Evolutionary conservation across 2,797 vertebrate genomes (phyloP).

Genomic region (Anableps anableps): DNA sequence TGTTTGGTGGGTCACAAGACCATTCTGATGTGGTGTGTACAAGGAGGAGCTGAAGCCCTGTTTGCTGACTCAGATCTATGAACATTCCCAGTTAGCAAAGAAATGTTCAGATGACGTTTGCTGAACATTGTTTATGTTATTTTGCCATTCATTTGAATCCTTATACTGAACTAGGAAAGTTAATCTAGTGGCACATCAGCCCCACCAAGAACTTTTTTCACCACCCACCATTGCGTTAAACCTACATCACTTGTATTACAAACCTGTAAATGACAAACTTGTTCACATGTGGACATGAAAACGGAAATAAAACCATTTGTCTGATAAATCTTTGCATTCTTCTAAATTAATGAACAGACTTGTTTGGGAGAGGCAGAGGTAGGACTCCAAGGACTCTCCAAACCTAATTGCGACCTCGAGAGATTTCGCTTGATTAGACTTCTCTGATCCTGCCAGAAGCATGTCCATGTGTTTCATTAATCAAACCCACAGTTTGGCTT

Average conservation of each 20-base stretch:
- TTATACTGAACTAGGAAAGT: too few relatives aligned
- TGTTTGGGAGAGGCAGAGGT: conserved; percentile 49
- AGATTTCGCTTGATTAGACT: conserved; percentile 71
- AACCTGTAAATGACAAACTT: neutral
- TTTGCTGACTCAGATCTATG: too few relatives aligned
- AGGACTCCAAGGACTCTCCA: conserved; percentile 47
- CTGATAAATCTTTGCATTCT: conserved; percentile 40
- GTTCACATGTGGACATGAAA: conserved; percentile 1
- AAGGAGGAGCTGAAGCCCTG: too few relatives aligned
- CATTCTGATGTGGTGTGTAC: too few relatives aligned
- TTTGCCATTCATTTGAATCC: too few relatives aligned
- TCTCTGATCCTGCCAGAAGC: conserved; percentile 49
- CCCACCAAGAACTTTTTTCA: too few relatives aligned
- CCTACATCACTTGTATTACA: neutral
- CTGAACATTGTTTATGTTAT: too few relatives aligned
- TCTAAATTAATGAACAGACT: conserved; percentile 30
- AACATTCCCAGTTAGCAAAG: too few relatives aligned
- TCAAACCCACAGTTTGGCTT: conserved; percentile 69
- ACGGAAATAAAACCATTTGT: conserved; percentile 21
- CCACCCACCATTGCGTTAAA: too few relatives aligned
- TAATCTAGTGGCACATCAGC: too few relatives aligned
- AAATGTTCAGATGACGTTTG: too few relatives aligned
- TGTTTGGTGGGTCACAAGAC: too few relatives aligned
- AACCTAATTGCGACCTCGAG: conserved; percentile 69
- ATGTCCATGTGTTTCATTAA: conserved; percentile 57